A percentile compares a stretch with the other conserved stretches of the same genome.
Evolutionary conservation across 2,797 vertebrate genomes (phyloP).

Genomic region (Pseudochirops cupreus): DNA sequence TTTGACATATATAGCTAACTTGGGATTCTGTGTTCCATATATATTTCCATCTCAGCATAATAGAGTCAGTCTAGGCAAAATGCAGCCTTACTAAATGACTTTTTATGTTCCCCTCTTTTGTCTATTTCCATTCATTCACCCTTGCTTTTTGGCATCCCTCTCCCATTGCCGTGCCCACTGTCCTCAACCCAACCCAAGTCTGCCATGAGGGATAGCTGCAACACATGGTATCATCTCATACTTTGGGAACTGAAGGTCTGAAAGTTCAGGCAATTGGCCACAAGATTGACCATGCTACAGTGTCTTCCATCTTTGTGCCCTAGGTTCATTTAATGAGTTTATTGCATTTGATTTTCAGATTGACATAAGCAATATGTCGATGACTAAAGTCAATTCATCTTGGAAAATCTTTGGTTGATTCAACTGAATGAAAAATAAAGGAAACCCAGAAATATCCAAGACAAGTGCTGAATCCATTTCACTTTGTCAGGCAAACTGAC

Average conservation of each 20-base stretch:
- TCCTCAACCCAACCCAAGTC: constrained; percentile 23
- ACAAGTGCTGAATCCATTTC: constrained; percentile 42
- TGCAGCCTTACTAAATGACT: background rate
- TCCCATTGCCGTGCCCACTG: constrained; percentile 17
- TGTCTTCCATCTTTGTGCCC: background rate
- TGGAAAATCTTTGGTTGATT: constrained; percentile 37
- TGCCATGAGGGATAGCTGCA: background rate
- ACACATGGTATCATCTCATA: background rate
- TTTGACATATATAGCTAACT: background rate
- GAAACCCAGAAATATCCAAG: constrained; percentile 58
- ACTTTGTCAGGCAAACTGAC: constrained; percentile 55
- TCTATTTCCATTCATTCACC: background rate
- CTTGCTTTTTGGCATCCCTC: constrained; percentile 29
- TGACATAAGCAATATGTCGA: constrained; percentile 11
- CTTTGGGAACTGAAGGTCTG: background rate
- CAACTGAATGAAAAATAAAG: constrained; percentile 65
- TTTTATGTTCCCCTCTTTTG: background rate
- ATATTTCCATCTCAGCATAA: background rate
- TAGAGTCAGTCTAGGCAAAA: constrained; percentile 31
- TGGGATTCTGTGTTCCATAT: background rate
- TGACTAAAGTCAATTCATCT: constrained; percentile 21
- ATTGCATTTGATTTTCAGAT: constrained; percentile 55
- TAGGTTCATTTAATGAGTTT: constrained; percentile 32
- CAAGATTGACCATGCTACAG: background rate
- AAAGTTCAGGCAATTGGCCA: background rate